Conservation (phyloP, 1,140 invertebrate genomes). For the Stratiolaelaps scimitus region DNA sequence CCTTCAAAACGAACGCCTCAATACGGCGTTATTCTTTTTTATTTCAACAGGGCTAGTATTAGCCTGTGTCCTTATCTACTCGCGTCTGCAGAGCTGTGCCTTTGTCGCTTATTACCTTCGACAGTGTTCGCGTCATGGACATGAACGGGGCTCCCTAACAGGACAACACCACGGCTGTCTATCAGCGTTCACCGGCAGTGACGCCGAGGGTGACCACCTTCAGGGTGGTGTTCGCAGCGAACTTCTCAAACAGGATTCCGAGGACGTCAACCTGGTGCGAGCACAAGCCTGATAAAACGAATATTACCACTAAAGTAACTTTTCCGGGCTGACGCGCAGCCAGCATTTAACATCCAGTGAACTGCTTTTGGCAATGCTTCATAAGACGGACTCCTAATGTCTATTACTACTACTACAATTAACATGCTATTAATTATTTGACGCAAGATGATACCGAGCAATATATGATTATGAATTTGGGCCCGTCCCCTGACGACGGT, state of each 20-base stretch:
- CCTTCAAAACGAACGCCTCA: slow-evolving; percentile 55
- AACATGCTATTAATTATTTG: too few relatives aligned
- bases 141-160: not conserved
- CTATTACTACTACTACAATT: too few relatives aligned
- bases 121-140: slow-evolving; percentile 45
- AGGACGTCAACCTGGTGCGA: slow-evolving; percentile 65
- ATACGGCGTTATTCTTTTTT: slow-evolving; percentile 71
- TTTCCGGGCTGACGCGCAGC: too few relatives aligned
- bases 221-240: slow-evolving; percentile 12
- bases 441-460: too few relatives aligned
- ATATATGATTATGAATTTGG: too few relatives aligned
- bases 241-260: slow-evolving; percentile 47
- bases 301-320: slow-evolving; percentile 59
- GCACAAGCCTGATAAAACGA: slow-evolving; percentile 47
- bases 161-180: slow-evolving; percentile 6
- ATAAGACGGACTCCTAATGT: too few relatives aligned
- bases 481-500: too few relatives aligned
- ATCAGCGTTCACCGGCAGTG: not conserved
- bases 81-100: slow-evolving; percentile 58
- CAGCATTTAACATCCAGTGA: too few relatives aligned
- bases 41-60: slow-evolving; percentile 59
- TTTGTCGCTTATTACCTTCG: slow-evolving; percentile 70
- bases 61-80: slow-evolving; percentile 59
- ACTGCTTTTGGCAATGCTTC: too few relatives aligned
- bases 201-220: not conserved